phyloP scores from a whole-genome alignment of 2,113 vertebrate species.

The Cochlearius cochlearius region DNA sequence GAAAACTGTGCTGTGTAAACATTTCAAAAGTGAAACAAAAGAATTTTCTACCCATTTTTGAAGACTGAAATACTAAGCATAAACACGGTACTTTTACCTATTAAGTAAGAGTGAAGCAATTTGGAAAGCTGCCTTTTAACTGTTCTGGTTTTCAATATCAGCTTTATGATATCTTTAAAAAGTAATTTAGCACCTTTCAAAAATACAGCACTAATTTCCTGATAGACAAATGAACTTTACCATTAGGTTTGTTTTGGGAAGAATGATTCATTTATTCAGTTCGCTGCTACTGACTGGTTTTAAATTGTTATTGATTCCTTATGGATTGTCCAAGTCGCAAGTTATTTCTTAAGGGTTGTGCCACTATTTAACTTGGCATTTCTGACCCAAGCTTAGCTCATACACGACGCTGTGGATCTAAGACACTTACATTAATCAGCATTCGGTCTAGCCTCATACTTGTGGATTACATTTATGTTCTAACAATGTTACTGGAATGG shows the following conservation, averaged over 20 bases:
- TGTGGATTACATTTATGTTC: constrained; percentile 44
- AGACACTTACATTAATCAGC: constrained; percentile 48
- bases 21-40: constrained; percentile 29
- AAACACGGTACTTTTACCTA: background rate
- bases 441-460: background rate
- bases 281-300: constrained; percentile 50
- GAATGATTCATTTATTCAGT: constrained; percentile 45
- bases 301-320: constrained; percentile 61
- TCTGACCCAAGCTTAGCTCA: constrained; percentile 49
- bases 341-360: constrained; percentile 49
- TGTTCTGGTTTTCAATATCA: constrained; percentile 4
- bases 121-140: background rate
- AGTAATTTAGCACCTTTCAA: constrained; percentile 26
- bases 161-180: constrained; percentile 22
- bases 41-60: background rate
- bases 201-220: constrained; percentile 39
- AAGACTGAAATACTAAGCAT: background rate
- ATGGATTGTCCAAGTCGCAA: constrained; percentile 45
- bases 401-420: background rate
- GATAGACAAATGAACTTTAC: constrained; percentile 35
- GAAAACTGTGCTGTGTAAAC: constrained; percentile 8
- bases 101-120: background rate
- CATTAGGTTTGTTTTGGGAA: constrained; percentile 40
- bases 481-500: background rate
- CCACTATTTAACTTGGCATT: constrained; percentile 65